Evolutionary conservation across 30 jellyfish, hydroid and myxozoan genomes (phyloP), one percentile per base, ranked within the genome.

Genomic region (Phacellophora camtschatica): DNA sequence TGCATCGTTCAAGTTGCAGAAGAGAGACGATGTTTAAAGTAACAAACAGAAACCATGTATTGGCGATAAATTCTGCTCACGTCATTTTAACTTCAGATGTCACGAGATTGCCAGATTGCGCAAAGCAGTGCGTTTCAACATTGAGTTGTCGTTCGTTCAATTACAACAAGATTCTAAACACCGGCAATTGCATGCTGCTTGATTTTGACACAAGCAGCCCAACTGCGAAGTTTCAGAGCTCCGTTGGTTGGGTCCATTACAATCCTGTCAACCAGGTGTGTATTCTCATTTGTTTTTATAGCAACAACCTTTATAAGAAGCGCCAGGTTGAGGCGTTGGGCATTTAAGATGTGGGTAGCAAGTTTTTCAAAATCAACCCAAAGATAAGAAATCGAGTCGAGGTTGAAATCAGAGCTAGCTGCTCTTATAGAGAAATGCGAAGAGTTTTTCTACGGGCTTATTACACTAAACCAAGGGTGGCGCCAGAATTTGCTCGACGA

Each of bases 201-300:
- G 63, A 19, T 4, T 46, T 62, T 11, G 37, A 37, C 42, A 46
- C 19, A 42, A 33, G 43, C 4, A 28, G 31, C 30, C 37, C 72
- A 16, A 32, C 74, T 15, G 74, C 54, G 13, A 23, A 31, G 1
- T 11, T 77, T 34, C 32, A 31, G 4, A 6, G 28, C 10, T 81
- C 81, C 15, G 35, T 32, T 4, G 89, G 82, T 3, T 77, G 89
- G 89, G 29, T 63, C 15, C 89, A 77, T 35, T 77, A 77, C 33
- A 82, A 77, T 24, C 82, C 72, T 9, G 82, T 46, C 2, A 3
- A 46, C 22, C 89, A 77, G 79, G 88, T 75, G 35, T 12, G 85
- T n/a, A n/a, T n/a, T n/a, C n/a, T n/a, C n/a, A n/a, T n/a, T n/a
- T n/a, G n/a, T n/a, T n/a, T n/a, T n/a, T n/a, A n/a, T n/a, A n/a